phyloP scores from a whole-genome alignment of 2,888 invertebrate genomes.

The Lamellibrachia columna region DNA sequence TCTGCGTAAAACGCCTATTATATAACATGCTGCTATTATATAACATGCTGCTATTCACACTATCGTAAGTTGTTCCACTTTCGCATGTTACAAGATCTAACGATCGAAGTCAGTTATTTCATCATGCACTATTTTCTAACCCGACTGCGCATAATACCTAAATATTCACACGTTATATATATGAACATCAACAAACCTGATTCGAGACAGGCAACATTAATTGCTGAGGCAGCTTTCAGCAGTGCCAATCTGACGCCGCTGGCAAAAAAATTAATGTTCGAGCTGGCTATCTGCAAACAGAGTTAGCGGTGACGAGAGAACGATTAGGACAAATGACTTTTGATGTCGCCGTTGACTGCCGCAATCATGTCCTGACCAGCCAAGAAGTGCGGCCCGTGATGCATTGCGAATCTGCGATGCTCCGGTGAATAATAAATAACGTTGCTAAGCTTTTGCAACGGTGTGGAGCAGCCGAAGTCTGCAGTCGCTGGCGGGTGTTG shows the following conservation, averaged over 20 bases:
- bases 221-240: too few relatives aligned
- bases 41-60: too few relatives aligned
- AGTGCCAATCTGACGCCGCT: background rate
- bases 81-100: too few relatives aligned
- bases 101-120: too few relatives aligned
- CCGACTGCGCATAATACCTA: too few relatives aligned
- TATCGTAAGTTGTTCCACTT: too few relatives aligned
- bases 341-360: background rate
- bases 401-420: background rate
- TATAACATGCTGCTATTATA: too few relatives aligned
- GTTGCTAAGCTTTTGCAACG: background rate
- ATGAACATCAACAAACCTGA: too few relatives aligned
- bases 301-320: background rate
- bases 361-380: background rate
- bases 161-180: too few relatives aligned
- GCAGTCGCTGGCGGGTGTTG: background rate
- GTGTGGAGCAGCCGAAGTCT: background rate
- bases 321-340: background rate
- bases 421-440: constrained; percentile 10
- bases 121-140: too few relatives aligned
- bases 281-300: background rate
- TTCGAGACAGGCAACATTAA: too few relatives aligned
- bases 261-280: background rate
- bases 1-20: too few relatives aligned
- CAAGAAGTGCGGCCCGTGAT: background rate